Base-by-base conservation (phyloP, 2,888 invertebrate genomes). In the Megalurothrips usitatus region DNA sequence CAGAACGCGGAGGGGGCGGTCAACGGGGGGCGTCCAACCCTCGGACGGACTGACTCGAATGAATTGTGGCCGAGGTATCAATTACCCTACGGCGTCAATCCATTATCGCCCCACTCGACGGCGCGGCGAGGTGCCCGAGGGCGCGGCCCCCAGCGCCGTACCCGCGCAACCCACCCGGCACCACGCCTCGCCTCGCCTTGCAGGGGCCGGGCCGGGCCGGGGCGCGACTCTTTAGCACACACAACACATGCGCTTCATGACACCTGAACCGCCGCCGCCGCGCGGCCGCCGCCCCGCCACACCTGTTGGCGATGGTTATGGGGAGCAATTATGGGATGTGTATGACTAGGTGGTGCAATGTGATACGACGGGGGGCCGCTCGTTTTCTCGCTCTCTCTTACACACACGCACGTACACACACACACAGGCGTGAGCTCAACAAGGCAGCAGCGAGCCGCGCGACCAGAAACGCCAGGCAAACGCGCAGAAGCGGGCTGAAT, bases 1-100 rank as follows among this genome's bases (percentile, higher is more conserved):
- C 23, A 75, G 1, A 23, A 6, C 1, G 23, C 8, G 0, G 6
- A 68, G 23, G 11, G 68, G 63, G 14, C 6, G 19, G 58, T 58
- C 58, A 58, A 83, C 88, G 49, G 10, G 49, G 49, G 49, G n/a
- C 63, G n/a, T 23, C 68, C 26, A 26, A 0, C 26, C 68, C 23
- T 4, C 26, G 26, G 23, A 3, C n/a, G n/a, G n/a, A n/a, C n/a
- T n/a, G 34, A 43, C 34, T 43, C 34, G 34, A 43, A 43, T 43
- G 34, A 43, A 43, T 75, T 26, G 68, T 75, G 11, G n/a, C 23
- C 12, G 68, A 75, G 68, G 23, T 75, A 26, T 75, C 68, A 75
- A 75, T 75, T 75, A 75, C 68, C 26, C 68, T 26, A 75, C 6
- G 6, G 26, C 68, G 23, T 23, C 68, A 75, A 75, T 75, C 68